Percentiles rank a stretch among this genome's conserved stretches.
Conservation (phyloP, 2,113 vertebrate species). For the Ageneiosus marmoratus region DNA sequence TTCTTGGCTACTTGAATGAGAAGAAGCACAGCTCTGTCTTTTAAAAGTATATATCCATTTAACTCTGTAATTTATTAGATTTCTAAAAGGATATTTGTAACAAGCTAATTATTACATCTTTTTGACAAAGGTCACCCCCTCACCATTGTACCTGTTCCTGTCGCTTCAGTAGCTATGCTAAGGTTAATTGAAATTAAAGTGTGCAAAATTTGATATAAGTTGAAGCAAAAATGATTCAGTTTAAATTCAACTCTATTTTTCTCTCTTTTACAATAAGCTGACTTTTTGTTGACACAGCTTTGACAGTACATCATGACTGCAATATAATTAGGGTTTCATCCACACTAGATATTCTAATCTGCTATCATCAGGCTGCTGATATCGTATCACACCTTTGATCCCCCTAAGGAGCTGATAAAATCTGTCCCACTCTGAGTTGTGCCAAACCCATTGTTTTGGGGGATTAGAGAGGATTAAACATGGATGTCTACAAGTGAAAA, state of each 20-base stretch:
- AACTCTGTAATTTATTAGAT: neutral
- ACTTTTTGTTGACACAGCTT: neutral
- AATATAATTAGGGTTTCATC: conserved; percentile 15
- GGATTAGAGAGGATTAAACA: conserved; percentile 69
- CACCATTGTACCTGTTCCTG: neutral
- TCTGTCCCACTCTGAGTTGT: conserved; percentile 64
- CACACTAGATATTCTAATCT: conserved; percentile 42
- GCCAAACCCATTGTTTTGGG: conserved; percentile 71
- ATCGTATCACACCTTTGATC: conserved; percentile 59
- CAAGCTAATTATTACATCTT: neutral
- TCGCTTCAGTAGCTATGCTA: neutral
- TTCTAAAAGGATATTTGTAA: neutral
- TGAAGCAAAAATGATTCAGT: neutral
- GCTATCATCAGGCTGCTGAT: conserved; percentile 57
- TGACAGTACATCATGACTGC: neutral
- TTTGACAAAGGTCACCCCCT: neutral
- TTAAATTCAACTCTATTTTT: neutral
- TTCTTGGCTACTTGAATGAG: neutral
- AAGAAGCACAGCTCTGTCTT: neutral
- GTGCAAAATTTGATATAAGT: neutral
- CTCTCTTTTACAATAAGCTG: neutral
- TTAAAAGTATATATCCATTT: neutral
- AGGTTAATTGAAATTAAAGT: neutral
- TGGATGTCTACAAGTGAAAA: conserved; percentile 61
- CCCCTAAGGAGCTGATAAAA: conserved; percentile 68